These are phyloP conservation scores for Paracanthobrama guichenoti DNA, from an alignment of 2,113 vertebrate species.

Conservation along the genomic window DNA sequence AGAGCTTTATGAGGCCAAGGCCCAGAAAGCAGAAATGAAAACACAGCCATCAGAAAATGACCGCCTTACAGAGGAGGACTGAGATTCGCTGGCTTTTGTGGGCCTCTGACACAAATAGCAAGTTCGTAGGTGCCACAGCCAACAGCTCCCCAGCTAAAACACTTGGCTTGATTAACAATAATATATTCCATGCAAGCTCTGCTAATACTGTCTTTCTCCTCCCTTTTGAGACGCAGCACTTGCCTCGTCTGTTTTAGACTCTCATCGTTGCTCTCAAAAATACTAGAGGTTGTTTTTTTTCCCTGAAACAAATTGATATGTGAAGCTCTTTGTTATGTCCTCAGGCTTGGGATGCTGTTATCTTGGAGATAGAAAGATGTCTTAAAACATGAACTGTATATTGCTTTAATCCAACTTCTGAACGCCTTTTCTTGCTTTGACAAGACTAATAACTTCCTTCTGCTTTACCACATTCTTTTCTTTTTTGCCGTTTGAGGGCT, in stretches of 20 bases:
- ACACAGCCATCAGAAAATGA: conserved; percentile 88
- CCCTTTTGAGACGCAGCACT: conserved; percentile 8
- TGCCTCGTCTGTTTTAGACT: conserved; percentile 17
- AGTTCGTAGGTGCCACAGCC: conserved; percentile 27
- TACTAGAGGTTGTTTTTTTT: conserved; percentile 22
- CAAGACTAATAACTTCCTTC: conserved; percentile 31
- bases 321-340: conserved; percentile 16
- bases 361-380: conserved; percentile 29
- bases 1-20: conserved; percentile 88
- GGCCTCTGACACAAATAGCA: conserved; percentile 38
- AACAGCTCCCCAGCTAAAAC: conserved; percentile 7
- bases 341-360: conserved; percentile 23
- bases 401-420: conserved; percentile 30
- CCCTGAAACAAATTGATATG: conserved; percentile 30
- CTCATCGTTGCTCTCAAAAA: conserved; percentile 24
- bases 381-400: conserved; percentile 29
- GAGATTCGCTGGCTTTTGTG: conserved; percentile 54
- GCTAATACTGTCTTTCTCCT: conserved; percentile 2
- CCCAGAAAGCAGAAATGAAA: conserved; percentile 86
- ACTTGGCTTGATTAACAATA: conserved; percentile 24
- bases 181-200: conserved; percentile 14
- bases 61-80: conserved; percentile 83
- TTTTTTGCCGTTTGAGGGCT: neutral
- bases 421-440: conserved; percentile 19
- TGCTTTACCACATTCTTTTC: conserved; percentile 1